Evolutionary conservation across 1,140 invertebrate species (phyloP).

Genomic region (Scaptomyza graminum): DNA sequence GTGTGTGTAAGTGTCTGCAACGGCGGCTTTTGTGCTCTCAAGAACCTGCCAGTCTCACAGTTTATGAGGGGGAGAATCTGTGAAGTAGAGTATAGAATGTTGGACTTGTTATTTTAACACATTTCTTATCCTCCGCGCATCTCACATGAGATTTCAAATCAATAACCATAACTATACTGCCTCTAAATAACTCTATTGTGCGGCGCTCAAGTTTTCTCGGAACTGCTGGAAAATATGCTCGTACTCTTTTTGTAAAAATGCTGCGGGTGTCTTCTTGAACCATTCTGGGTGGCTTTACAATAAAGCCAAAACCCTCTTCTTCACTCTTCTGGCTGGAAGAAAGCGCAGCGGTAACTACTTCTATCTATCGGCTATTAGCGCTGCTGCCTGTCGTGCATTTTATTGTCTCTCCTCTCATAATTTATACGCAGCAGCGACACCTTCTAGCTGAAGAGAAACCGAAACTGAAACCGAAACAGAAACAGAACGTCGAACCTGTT

Average conservation of each 20-base stretch:
- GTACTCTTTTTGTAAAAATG: constrained; percentile 23
- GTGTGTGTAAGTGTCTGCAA: constrained; percentile 5
- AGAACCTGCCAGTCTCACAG: constrained; percentile 49
- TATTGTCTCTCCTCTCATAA: constrained; percentile 76
- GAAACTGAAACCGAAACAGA: constrained; percentile 31
- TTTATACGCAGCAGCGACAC: constrained; percentile 78
- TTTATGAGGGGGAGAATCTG: constrained; percentile 1
- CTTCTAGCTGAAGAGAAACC: constrained; percentile 29
- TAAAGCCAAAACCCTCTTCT: constrained; percentile 36
- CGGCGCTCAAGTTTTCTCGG: constrained; percentile 71
- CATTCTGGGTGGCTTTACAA: constrained; percentile 55
- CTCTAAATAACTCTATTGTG: constrained; percentile 80
- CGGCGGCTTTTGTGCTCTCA: constrained; percentile 47
- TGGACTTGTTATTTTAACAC: constrained; percentile 75
- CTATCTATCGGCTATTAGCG: constrained; percentile 71
- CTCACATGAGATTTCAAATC: constrained; percentile 78
- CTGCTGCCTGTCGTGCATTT: constrained; percentile 80
- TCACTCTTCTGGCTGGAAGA: neutral
- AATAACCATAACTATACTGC: constrained; percentile 66
- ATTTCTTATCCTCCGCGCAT: constrained; percentile 30
- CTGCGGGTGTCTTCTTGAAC: constrained; percentile 39
- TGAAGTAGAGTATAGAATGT: constrained; percentile 46
- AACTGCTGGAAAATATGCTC: constrained; percentile 47
- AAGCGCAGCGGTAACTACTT: constrained; percentile 42
- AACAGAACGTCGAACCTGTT: constrained; percentile 67